Base-by-base conservation (phyloP, 2,888 invertebrate genomes). In the Athripsodes cinereus region DNA sequence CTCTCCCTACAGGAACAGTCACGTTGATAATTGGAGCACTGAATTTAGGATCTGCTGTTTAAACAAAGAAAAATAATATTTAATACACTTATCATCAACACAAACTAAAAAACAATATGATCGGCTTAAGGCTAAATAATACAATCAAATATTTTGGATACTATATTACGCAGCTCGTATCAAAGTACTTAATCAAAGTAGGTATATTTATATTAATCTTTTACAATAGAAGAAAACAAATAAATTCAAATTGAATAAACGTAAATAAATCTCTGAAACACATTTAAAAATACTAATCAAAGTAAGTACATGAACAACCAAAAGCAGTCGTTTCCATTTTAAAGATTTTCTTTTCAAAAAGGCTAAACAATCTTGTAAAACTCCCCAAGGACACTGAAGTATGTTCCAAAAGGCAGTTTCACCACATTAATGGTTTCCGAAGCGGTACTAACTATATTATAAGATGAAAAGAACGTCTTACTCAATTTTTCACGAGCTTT, bases 1-100 rank as follows among this genome's bases (percentile, higher is more conserved):
- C 92, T 61, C 92, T 81, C 48, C 92, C 91, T 56, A 92, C 86
- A 13, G 92, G 86, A 10, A 87, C 85, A 6, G 92, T 92, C 66
- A 90, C 87, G 75, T 93, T 93, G 65, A 83, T 76, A 68, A 93
- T 90, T 54, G 90, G 88, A 58, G 85, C 87, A 68, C 85, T 87
- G 76, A 92, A 92, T 66, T 87, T 87, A 8, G 91, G 91, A 74
- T 86, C 86, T 75, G 85, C 84, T 88, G 81, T 16, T 57, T 59
- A 60, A 48, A 60, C 58, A 62, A 53, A 60, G 47, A 40, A 40
- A 40, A 3, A 13, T 40, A n/a, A 5, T 31, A 31, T 31, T 8
- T 8, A 11, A 31, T 31, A 8, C 6, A 31, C 31, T 31, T 31
- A 31, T 31, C 11, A 31, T 11, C 6, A 31, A 31, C n/a, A 31